Evolutionary conservation across 1,140 invertebrate genomes (phyloP), one percentile per base, ranked within the genome.

Genomic region (Camponotus floridanus): DNA sequence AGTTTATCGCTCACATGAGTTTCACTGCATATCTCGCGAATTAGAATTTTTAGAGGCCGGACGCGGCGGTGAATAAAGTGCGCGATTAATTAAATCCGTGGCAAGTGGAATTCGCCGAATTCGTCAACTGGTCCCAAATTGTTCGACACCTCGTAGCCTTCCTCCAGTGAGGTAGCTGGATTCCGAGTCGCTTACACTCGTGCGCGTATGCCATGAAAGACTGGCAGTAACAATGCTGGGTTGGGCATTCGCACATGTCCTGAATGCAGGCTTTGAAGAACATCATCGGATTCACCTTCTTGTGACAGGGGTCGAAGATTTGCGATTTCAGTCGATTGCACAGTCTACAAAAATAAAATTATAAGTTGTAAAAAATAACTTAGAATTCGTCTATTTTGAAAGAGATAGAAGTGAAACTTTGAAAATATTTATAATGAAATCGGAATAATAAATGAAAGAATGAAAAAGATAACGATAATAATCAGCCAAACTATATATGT

Each of bases 201-300:
- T 97, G 96, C 4, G 97, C 97, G 93, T 99, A 99, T 0, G 98
- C 98, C 76, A 97, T 97, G 86, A 99, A 97, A 67, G 98, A 97
- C 90, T 98, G 98, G 93, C 98, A 99, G 92, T 98, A 98, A 92
- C 98, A 99, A 80, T 96, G 95, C 55, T 96, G 95, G n/a, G 96
- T 95, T 1, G 97, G 97, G 95, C 98, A 99, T 92, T 98, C 98
- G 93, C 98, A 98, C 95, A 98, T 98, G 93, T 99, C 98, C 92
- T 98, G 96, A 81, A 97, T 96, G 94, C 98, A 99, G 0, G 98
- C 97, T 94, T 97, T 97, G 91, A 97, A 97, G 93, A 98, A 98
- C 92, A 98, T 97, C 65, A 96, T 95, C 48, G 97, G 96, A 92
- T 97, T 98, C 64, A 98, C 96, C 90, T 97, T 97, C 85, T 96